phyloP scores from a whole-genome alignment of 2,888 invertebrate species.

The Cybosia mesomella region DNA sequence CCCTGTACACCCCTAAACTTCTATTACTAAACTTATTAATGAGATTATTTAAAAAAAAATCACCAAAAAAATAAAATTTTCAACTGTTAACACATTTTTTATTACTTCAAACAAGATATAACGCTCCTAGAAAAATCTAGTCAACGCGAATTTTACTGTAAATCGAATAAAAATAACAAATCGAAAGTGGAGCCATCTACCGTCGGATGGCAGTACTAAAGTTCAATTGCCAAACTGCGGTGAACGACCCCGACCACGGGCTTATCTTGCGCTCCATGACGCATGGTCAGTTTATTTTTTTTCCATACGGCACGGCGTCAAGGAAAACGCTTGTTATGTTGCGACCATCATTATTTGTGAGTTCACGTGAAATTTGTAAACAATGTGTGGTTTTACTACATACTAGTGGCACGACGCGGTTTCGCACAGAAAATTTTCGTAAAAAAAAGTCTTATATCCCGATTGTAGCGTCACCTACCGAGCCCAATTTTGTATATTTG shows the following conservation, averaged over 20 bases:
- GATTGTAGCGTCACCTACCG: neutral
- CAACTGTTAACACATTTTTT: neutral
- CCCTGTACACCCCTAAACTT: too few relatives aligned
- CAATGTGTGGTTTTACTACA: constrained; percentile 10
- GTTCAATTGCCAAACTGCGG: constrained; percentile 82
- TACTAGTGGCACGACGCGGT: neutral
- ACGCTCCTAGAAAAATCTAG: constrained; percentile 36
- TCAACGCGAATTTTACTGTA: constrained; percentile 13
- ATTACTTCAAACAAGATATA: constrained; percentile 6
- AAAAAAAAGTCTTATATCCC: too few relatives aligned
- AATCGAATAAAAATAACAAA: constrained; percentile 13
- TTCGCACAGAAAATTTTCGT: neutral
- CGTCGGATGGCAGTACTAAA: constrained; percentile 67
- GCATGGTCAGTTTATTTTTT: constrained; percentile 51
- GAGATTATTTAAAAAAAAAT: too few relatives aligned
- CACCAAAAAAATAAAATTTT: too few relatives aligned
- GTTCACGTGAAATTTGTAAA: constrained; percentile 36
- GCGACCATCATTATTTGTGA: constrained; percentile 33
- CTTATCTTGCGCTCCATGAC: constrained; percentile 64
- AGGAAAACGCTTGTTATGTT: constrained; percentile 50
- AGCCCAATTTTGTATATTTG: too few relatives aligned
- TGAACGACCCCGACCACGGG: constrained; percentile 64
- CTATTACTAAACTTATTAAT: too few relatives aligned
- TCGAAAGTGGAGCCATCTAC: constrained; percentile 60
- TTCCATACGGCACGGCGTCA: constrained; percentile 34